A percentile compares a stretch with the other conserved stretches of the same genome.
Conservation (phyloP, 1,140 invertebrate species). For the Drosophila nigrodunni region DNA sequence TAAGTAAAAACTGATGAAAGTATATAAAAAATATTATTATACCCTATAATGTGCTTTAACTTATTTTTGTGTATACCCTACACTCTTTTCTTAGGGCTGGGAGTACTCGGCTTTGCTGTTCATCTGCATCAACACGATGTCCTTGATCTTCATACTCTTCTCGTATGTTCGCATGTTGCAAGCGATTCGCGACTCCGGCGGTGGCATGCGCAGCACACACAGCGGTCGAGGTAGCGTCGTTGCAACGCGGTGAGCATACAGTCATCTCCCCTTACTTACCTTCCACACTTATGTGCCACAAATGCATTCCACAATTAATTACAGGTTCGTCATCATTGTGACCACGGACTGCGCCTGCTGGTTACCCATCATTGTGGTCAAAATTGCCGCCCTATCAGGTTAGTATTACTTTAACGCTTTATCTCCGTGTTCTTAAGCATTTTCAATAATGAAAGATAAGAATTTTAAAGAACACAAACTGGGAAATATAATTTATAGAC, state of each 20-base stretch:
- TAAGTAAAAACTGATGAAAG: not conserved
- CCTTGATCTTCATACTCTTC: conserved; percentile 87
- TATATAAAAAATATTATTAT: not conserved
- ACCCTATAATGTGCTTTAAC: not conserved
- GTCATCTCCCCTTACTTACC: not conserved
- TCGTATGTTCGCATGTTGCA: conserved; percentile 87
- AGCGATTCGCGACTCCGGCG: conserved; percentile 86
- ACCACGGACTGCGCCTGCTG: conserved; percentile 88
- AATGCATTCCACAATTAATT: not conserved
- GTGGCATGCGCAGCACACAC: conserved; percentile 86
- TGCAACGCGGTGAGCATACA: conserved; percentile 68
- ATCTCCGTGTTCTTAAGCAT: too few species aligned
- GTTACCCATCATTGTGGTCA: conserved; percentile 88
- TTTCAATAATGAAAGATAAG: too few species aligned
- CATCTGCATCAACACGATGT: conserved; percentile 86
- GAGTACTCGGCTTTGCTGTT: conserved; percentile 88
- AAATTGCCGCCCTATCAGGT: conserved; percentile 87
- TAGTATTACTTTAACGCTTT: too few species aligned
- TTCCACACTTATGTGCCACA: not conserved
- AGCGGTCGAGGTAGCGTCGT: conserved; percentile 86
- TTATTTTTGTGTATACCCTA: too few species aligned
- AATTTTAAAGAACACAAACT: too few species aligned
- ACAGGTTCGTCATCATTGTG: conserved; percentile 86
- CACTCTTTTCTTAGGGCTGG: conserved; percentile 86
- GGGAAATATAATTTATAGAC: too few species aligned